These are phyloP conservation scores for Mellilla xanthometata DNA, from an alignment of 2,888 invertebrate species.

Conservation along the genomic window DNA sequence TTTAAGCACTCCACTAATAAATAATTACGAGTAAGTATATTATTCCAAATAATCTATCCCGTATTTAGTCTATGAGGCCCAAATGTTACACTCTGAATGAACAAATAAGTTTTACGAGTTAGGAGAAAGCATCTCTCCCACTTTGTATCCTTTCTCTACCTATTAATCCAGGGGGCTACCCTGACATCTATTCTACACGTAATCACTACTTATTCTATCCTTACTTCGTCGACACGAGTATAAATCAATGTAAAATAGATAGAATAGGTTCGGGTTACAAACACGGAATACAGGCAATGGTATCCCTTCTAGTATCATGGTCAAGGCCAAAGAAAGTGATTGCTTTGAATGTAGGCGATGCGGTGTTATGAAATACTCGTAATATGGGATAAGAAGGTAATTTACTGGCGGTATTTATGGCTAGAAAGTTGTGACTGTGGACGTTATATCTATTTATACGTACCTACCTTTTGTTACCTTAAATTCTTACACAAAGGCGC, in stretches of 20 bases:
- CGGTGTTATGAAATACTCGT: constrained; percentile 22
- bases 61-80: constrained; percentile 16
- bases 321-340: constrained; percentile 39
- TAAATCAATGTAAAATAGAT: no score
- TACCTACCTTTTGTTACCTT: no score
- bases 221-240: no score
- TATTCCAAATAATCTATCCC: background rate
- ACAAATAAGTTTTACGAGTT: constrained; percentile 7
- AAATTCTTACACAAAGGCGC: no score
- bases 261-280: no score
- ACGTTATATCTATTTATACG: no score
- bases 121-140: constrained; percentile 53
- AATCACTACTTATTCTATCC: no score
- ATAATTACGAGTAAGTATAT: no score
- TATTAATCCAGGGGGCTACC: no score
- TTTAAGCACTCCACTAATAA: no score
- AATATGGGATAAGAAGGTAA: constrained; percentile 2
- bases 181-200: no score
- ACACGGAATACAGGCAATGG: no score
- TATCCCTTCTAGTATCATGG: constrained; percentile 19
- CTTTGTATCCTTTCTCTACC: constrained; percentile 21
- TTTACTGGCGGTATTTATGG: background rate
- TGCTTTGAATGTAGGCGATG: constrained; percentile 22
- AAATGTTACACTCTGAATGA: constrained; percentile 18
- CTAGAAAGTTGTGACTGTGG: constrained; percentile 14